Base-by-base conservation (phyloP, 2,888 invertebrate species). In the Callinectes sapidus region DNA sequence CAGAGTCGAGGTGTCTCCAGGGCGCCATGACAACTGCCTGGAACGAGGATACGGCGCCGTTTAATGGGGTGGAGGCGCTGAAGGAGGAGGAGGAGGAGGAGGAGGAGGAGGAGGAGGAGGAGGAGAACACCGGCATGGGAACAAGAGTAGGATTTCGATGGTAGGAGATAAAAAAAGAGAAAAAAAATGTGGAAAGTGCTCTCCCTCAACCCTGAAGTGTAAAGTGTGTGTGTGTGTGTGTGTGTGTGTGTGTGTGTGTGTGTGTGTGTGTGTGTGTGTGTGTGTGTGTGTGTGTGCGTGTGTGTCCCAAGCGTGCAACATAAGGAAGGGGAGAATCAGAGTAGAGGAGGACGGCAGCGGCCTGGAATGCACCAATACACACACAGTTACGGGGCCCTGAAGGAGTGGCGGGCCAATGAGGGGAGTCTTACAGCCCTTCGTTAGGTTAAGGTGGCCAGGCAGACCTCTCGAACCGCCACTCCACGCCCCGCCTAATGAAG, bases 1-100 rank as follows among this genome's bases (percentile, higher is more conserved):
- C 71, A 71, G 71, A 71, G 71, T n/a, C n/a, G n/a, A n/a, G 23
- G 71, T 71, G 71, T 71, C 71, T 71, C 71, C 16, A 71, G 71
- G 71, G 71, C 71, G 23, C n/a, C 71, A 18, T 71, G 71, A 71
- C 71, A 10, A 71, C 71, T n/a, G 23, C n/a, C n/a, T 71, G 71
- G 71, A 71, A 71, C 71, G 71, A 71, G 71, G 71, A 71, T 8
- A 23, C 71, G 23, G 61, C 71, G 71, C 71, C 28, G 23, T 71
- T 71, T n/a, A 23, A 71, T 71, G 71, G 71, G 23, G 23, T n/a
- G 71, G 71, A 71, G n/a, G 71, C 23, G 71, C 28, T 71, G 71
- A 71, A 71, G 23, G 18, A 2, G 66, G 71, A 71, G n/a, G 71
- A 23, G 71, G 8, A 23, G 71, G 23, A 71, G 23, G 71, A 23